Evolutionary conservation across 92 coral and sea anemone species (phyloP).

Genomic region (Blastomussa wellsi): DNA sequence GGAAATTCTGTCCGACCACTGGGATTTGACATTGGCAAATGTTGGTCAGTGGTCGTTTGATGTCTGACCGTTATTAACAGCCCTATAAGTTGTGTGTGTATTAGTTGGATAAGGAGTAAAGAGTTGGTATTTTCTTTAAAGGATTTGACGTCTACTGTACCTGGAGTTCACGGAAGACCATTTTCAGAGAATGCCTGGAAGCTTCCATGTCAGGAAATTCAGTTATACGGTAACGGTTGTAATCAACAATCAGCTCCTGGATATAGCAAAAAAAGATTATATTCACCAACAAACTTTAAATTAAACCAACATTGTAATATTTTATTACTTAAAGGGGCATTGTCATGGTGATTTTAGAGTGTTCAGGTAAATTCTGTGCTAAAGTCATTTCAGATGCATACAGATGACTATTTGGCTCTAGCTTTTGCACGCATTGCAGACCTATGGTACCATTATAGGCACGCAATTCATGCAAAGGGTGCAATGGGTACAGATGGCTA

Average conservation of each 20-base stretch:
- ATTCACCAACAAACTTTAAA: background rate
- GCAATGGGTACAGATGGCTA: too few relatives aligned
- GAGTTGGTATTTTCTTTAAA: background rate
- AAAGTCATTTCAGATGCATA: too few relatives aligned
- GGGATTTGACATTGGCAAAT: too few relatives aligned
- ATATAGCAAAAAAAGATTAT: background rate
- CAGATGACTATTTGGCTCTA: too few relatives aligned
- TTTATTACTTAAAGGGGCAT: background rate
- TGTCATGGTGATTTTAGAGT: too few relatives aligned
- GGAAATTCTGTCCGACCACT: too few relatives aligned
- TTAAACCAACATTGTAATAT: background rate
- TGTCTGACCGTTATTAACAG: too few relatives aligned
- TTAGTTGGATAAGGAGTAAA: background rate
- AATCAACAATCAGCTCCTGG: slow-evolving; percentile 88
- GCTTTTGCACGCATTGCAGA: too few relatives aligned
- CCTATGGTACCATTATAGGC: too few relatives aligned
- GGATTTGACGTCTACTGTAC: slow-evolving; percentile 25
- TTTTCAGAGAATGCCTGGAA: slow-evolving; percentile 77
- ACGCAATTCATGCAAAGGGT: too few relatives aligned
- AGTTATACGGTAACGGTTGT: slow-evolving; percentile 83
- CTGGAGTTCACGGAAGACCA: slow-evolving; percentile 86
- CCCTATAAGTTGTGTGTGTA: background rate
- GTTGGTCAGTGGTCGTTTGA: too few relatives aligned
- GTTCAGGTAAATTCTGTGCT: too few relatives aligned
- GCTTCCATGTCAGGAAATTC: slow-evolving; percentile 94